phyloP scores from a whole-genome alignment of 35 echinoderm and acorn worm species.

The Lytechinus pictus region DNA sequence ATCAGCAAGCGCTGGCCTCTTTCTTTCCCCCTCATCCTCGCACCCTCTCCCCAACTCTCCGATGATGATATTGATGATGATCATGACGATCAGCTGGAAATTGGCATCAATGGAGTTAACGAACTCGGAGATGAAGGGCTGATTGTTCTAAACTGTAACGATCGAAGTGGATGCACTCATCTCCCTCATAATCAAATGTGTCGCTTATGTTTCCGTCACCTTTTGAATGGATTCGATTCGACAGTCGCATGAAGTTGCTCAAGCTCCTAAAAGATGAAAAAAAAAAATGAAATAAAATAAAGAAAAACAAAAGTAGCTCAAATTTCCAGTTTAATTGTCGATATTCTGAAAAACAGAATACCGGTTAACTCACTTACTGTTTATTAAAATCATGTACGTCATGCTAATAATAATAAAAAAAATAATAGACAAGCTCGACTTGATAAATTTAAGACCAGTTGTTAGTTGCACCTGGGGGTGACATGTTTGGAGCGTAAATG shows the following conservation, averaged over 20 bases:
- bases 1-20: not conserved
- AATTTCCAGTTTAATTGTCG: too few relatives aligned
- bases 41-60: not conserved
- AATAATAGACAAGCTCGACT: too few relatives aligned
- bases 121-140: not conserved
- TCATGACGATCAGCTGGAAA: slow-evolving; percentile 17
- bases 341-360: not conserved
- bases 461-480: too few relatives aligned
- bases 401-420: too few relatives aligned
- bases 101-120: slow-evolving; percentile 19
- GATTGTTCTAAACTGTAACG: slow-evolving; percentile 18
- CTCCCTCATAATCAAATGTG: not conserved
- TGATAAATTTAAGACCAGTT: too few relatives aligned
- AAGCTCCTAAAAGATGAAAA: not conserved
- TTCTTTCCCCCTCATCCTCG: not conserved
- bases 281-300: not conserved
- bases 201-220: slow-evolving; percentile 10
- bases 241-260: not conserved
- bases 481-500: too few relatives aligned
- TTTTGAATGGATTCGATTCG: not conserved
- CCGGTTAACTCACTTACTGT: not conserved
- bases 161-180: not conserved
- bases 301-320: too few relatives aligned
- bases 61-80: slow-evolving; percentile 33
- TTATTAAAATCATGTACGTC: too few relatives aligned